These are phyloP conservation scores for Vulpes ferrilata DNA, from an alignment of 2,113 vertebrate genomes.

Conservation along the genomic window DNA sequence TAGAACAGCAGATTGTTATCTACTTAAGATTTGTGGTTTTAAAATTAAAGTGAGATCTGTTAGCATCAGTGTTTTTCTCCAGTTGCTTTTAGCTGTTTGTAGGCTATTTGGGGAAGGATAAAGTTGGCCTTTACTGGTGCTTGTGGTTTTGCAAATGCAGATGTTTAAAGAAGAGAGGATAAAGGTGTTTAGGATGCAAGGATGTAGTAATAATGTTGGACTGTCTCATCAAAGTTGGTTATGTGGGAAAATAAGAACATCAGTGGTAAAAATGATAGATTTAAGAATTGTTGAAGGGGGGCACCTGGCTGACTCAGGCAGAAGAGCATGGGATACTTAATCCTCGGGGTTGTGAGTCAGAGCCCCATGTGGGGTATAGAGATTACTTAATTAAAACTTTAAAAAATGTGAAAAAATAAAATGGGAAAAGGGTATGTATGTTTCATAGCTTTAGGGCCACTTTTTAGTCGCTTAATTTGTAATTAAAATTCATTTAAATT, in stretches of 20 bases:
- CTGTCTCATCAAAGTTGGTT: neutral
- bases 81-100: neutral
- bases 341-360: neutral
- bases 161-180: neutral
- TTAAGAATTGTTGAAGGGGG: neutral
- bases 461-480: conserved; percentile 27
- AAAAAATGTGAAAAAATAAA: neutral
- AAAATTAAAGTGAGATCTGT: conserved; percentile 39
- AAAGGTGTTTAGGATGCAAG: neutral
- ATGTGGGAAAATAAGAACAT: conserved; percentile 10
- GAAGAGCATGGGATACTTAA: neutral
- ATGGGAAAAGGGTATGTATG: neutral
- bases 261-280: neutral
- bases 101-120: neutral
- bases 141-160: conserved; percentile 15
- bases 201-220: neutral
- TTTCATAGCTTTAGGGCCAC: neutral
- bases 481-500: conserved; percentile 38
- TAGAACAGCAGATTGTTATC: neutral
- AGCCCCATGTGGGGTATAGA: neutral
- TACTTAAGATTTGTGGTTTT: neutral
- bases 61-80: neutral
- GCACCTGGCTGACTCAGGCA: neutral
- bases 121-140: neutral
- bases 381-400: neutral